Evolutionary conservation across 92 coral and sea anemone genomes (phyloP).

Genomic region (Zoanthus solanderi): DNA sequence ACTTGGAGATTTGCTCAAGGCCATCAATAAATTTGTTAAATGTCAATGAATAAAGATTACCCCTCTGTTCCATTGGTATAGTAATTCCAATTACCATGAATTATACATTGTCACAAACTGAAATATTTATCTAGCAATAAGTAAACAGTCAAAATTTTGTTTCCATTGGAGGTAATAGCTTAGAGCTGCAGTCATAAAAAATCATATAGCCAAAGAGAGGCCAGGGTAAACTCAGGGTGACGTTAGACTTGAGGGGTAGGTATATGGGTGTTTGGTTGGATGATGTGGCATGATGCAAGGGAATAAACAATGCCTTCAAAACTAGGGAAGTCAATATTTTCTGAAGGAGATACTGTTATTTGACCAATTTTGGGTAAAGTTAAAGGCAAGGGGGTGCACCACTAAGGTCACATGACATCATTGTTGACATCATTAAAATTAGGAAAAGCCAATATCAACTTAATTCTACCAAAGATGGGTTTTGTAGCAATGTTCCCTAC

Average conservation of each 20-base stretch:
- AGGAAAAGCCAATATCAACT: constrained; percentile 31
- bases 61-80: constrained; percentile 34
- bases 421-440: constrained; percentile 34
- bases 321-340: constrained; percentile 33
- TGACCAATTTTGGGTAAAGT: constrained; percentile 29
- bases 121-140: constrained; percentile 31
- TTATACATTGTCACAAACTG: constrained; percentile 36
- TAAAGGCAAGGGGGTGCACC: constrained; percentile 42
- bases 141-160: constrained; percentile 33
- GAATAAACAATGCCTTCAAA: constrained; percentile 25
- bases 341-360: constrained; percentile 30
- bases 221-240: constrained; percentile 37
- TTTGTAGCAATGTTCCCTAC: not conserved
- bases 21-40: constrained; percentile 28
- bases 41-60: constrained; percentile 31
- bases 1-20: constrained; percentile 43
- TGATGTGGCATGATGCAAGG: constrained; percentile 15
- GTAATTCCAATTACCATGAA: constrained; percentile 37
- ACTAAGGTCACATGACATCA: constrained; percentile 44
- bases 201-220: constrained; percentile 28
- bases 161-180: constrained; percentile 44
- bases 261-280: constrained; percentile 13
- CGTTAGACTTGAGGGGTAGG: constrained; percentile 26
- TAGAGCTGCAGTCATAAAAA: constrained; percentile 45
- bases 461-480: constrained; percentile 25